Conservation (phyloP, 2,888 invertebrate species). For the Trichogramma evanescens region DNA sequence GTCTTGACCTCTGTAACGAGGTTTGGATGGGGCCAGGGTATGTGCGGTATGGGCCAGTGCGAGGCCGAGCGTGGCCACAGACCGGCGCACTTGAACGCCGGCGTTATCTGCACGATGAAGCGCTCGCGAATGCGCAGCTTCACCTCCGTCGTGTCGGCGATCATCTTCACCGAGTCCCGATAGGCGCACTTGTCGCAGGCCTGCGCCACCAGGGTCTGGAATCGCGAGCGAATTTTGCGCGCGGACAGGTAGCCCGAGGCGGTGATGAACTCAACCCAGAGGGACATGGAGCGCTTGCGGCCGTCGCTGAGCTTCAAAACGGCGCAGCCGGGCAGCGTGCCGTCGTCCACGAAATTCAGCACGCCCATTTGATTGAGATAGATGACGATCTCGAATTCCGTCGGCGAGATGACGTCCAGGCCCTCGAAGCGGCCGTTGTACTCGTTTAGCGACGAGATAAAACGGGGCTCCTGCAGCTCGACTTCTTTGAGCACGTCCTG, state of each 20-base stretch:
- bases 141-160: slow-evolving; percentile 89
- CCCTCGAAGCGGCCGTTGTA: slow-evolving; percentile 88
- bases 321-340: slow-evolving; percentile 86
- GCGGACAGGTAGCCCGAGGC: slow-evolving; percentile 92
- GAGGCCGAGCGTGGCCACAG: slow-evolving; percentile 91
- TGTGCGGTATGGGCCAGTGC: slow-evolving; percentile 86
- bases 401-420: slow-evolving; percentile 85
- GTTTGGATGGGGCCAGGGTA: slow-evolving; percentile 88
- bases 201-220: slow-evolving; percentile 81
- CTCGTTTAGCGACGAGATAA: slow-evolving; percentile 83
- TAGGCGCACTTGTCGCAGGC: slow-evolving; percentile 91
- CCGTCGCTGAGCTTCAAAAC: slow-evolving; percentile 92
- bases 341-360: slow-evolving; percentile 94
- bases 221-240: slow-evolving; percentile 85
- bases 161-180: slow-evolving; percentile 87
- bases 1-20: slow-evolving; percentile 88
- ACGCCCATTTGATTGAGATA: slow-evolving; percentile 98
- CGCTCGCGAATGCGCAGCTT: slow-evolving; percentile 81
- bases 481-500: slow-evolving; percentile 93
- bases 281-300: slow-evolving; percentile 90
- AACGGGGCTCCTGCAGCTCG: slow-evolving; percentile 88
- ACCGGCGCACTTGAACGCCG: slow-evolving; percentile 88
- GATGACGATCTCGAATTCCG: slow-evolving; percentile 89
- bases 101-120: slow-evolving; percentile 88
- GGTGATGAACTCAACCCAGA: slow-evolving; percentile 97